Evolutionary conservation across 2,113 vertebrate genomes (phyloP).

Genomic region (Toxotes chatareus): DNA sequence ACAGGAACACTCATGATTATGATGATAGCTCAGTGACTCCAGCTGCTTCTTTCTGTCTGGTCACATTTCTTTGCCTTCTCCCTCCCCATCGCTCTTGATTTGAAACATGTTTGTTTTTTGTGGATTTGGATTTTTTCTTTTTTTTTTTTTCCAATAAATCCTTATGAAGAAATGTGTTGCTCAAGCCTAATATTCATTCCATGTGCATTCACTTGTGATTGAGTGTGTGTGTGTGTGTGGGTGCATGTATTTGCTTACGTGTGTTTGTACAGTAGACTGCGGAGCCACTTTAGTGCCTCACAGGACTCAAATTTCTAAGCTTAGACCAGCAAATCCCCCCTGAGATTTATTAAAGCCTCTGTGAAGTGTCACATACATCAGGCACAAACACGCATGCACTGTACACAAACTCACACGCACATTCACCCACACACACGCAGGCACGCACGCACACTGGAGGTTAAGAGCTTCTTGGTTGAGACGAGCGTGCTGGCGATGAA

Average conservation of each 20-base stretch:
- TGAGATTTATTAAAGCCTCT: constrained; percentile 69
- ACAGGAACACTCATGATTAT: constrained; percentile 41
- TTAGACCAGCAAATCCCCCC: constrained; percentile 65
- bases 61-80: neutral
- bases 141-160: neutral
- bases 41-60: constrained; percentile 30
- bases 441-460: constrained; percentile 6
- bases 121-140: neutral
- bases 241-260: constrained; percentile 58
- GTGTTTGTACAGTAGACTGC: constrained; percentile 22
- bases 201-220: constrained; percentile 3
- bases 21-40: constrained; percentile 41
- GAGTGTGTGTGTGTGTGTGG: constrained; percentile 74
- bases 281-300: constrained; percentile 14
- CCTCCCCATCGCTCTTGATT: neutral
- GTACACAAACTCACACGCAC: neutral
- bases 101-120: neutral
- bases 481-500: neutral
- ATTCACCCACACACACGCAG: neutral
- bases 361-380: constrained; percentile 61
- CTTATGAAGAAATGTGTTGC: neutral
- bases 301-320: constrained; percentile 48
- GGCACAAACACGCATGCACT: constrained; percentile 8
- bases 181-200: neutral
- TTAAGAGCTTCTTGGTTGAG: neutral